phyloP scores from a whole-genome alignment of 2,113 vertebrate genomes.

The Sebastes schlegelii region DNA sequence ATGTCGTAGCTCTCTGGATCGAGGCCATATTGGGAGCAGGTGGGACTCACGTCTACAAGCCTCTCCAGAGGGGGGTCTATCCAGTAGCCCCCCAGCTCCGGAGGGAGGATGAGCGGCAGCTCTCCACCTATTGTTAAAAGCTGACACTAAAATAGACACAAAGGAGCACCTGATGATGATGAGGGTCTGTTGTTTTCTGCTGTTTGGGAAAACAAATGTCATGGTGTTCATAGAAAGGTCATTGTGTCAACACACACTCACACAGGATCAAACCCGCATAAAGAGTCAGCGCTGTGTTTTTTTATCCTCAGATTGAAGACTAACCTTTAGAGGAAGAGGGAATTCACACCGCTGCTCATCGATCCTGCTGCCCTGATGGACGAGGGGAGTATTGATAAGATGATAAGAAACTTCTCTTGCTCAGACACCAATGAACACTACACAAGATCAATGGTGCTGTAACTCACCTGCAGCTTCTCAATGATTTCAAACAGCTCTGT shows the following conservation, averaged over 20 bases:
- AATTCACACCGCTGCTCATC: slow-evolving; percentile 91
- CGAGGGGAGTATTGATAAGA: slow-evolving; percentile 34
- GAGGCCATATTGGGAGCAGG: slow-evolving; percentile 71
- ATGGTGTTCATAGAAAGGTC: slow-evolving; percentile 32
- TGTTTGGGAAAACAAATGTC: slow-evolving; percentile 43
- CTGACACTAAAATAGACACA: slow-evolving; percentile 73
- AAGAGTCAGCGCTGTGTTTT: background rate
- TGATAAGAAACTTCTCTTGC: slow-evolving; percentile 42
- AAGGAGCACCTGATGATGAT: slow-evolving; percentile 21
- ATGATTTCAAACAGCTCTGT: slow-evolving; percentile 94
- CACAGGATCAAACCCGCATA: background rate
- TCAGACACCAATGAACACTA: slow-evolving; percentile 9
- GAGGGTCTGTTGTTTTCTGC: slow-evolving; percentile 1
- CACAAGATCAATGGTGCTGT: slow-evolving; percentile 26
- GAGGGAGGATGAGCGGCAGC: slow-evolving; percentile 88
- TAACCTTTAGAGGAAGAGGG: slow-evolving; percentile 89
- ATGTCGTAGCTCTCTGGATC: slow-evolving; percentile 84
- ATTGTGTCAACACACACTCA: slow-evolving; percentile 8
- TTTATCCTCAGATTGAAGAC: slow-evolving; percentile 15
- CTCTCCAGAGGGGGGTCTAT: slow-evolving; percentile 86
- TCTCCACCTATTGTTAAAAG: slow-evolving; percentile 85
- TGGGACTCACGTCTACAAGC: slow-evolving; percentile 79
- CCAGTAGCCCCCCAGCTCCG: slow-evolving; percentile 91
- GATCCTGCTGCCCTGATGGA: slow-evolving; percentile 88
- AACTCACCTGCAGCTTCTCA: slow-evolving; percentile 86